phyloP scores from a whole-genome alignment of 2,888 invertebrate genomes.

The Meteorus colon region DNA sequence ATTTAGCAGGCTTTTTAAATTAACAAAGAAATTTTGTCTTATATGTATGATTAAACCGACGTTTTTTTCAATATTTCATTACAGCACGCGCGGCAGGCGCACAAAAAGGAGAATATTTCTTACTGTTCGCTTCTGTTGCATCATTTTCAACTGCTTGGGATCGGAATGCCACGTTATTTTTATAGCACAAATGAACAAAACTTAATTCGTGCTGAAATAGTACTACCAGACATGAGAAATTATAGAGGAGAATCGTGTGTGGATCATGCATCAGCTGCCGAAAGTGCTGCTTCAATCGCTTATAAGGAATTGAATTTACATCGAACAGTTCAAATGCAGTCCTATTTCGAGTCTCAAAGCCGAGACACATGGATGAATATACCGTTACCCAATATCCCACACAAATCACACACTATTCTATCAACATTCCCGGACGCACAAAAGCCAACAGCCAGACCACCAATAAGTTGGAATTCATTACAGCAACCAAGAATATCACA shows the following conservation, averaged over 20 bases:
- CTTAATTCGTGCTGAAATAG: conserved; percentile 72
- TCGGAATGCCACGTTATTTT: conserved; percentile 74
- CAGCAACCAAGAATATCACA: conserved; percentile 46
- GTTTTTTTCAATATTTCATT: conserved; percentile 37
- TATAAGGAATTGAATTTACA: conserved; percentile 62
- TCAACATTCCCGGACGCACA: conserved; percentile 52
- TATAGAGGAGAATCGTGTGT: conserved; percentile 74
- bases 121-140: conserved; percentile 70
- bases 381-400: conserved; percentile 30
- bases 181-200: conserved; percentile 69
- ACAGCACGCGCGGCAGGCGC: conserved; percentile 65
- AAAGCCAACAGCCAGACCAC: conserved; percentile 50
- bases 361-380: conserved; percentile 55
- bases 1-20: too few relatives aligned
- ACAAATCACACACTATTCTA: conserved; percentile 48
- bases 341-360: conserved; percentile 52
- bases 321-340: conserved; percentile 56
- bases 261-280: conserved; percentile 74
- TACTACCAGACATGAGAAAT: conserved; percentile 72
- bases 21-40: too few relatives aligned
- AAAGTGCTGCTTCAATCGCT: conserved; percentile 72
- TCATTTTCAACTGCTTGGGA: conserved; percentile 72
- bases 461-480: conserved; percentile 42
- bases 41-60: background rate
- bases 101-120: conserved; percentile 55